Percentiles rank a stretch among this genome's conserved stretches.
phyloP scores from a whole-genome alignment of 2,113 vertebrate genomes.

The Anser brachyrhynchus region DNA sequence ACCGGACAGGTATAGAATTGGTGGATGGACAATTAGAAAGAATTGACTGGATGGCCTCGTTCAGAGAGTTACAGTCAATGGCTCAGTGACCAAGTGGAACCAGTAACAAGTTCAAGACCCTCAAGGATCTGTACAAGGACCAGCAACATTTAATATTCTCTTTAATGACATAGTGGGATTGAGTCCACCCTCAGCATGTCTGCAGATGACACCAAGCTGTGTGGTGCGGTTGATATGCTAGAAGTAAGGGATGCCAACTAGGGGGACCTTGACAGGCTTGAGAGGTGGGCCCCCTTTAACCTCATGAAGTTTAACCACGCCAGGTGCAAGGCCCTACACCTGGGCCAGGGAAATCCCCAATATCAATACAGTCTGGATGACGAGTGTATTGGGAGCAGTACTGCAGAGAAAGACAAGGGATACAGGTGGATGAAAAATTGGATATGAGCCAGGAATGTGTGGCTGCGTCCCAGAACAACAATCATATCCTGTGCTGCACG shows the following conservation, averaged over 20 bases:
- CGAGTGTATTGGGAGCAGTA: neutral
- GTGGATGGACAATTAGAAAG: neutral
- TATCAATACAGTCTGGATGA: neutral
- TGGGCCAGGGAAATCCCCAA: neutral
- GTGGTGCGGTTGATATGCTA: accelerated
- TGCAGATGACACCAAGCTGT: neutral
- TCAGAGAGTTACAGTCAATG: neutral
- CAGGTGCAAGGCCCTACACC: neutral
- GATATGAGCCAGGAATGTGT: neutral
- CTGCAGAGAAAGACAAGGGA: neutral
- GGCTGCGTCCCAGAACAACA: no score
- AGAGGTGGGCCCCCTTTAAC: neutral
- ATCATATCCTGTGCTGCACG: no score
- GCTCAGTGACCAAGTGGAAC: neutral
- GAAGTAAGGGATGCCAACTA: neutral
- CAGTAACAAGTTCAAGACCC: neutral
- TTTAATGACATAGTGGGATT: neutral
- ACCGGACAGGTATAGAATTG: neutral
- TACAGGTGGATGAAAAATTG: neutral
- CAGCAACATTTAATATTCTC: neutral
- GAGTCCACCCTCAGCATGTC: neutral
- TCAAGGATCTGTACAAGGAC: neutral
- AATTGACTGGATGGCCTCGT: no score
- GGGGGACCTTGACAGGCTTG: neutral
- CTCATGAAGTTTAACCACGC: neutral